phyloP scores from a whole-genome alignment of 2,113 vertebrate species.

The Hypanus sabinus region DNA sequence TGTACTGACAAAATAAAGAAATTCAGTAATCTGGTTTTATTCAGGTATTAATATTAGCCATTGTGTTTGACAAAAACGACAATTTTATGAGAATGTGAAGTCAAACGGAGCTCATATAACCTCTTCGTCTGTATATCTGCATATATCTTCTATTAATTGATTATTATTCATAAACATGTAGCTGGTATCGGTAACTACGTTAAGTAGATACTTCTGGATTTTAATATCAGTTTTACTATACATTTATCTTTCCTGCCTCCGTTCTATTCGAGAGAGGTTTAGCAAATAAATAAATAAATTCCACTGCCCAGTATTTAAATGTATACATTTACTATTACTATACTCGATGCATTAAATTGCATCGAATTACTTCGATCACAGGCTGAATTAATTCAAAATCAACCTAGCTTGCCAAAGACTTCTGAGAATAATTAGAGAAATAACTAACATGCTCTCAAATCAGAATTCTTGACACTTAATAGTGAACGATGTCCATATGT shows the following conservation, averaged over 20 bases:
- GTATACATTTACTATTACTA: too few relatives aligned
- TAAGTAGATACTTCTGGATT: background rate
- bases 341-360: too few relatives aligned
- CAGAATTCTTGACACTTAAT: background rate
- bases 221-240: background rate
- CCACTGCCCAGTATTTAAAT: background rate
- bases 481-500: background rate
- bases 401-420: background rate
- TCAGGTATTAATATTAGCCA: slow-evolving; percentile 17
- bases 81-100: background rate
- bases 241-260: background rate
- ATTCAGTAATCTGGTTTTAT: slow-evolving; percentile 25
- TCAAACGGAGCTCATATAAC: background rate
- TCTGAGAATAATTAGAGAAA: background rate
- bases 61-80: slow-evolving; percentile 8
- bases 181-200: background rate
- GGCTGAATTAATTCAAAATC: too few relatives aligned
- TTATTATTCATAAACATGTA: background rate
- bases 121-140: background rate
- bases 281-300: background rate
- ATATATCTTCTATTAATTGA: background rate
- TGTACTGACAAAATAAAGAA: background rate
- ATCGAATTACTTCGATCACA: background rate
- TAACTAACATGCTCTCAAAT: background rate
- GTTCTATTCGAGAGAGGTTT: background rate